A percentile compares a stretch with the other conserved stretches of the same genome.
phyloP scores from a whole-genome alignment of 2,797 vertebrate genomes.

The Platyrinchus mystaceus region DNA sequence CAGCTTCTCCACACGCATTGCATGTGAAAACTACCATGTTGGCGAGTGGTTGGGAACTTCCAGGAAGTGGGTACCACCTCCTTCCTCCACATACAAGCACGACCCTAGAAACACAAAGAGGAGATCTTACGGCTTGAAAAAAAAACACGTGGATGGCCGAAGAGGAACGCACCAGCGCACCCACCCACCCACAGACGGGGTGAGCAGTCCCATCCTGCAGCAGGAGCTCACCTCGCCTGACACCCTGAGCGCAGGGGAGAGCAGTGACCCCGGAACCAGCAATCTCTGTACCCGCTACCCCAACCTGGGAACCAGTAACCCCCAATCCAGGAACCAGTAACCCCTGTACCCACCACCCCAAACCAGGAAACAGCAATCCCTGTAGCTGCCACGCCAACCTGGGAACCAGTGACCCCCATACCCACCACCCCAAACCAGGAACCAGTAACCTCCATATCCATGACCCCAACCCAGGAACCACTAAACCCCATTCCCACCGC shows the following conservation, averaged over 20 bases:
- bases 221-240: neutral
- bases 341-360: neutral
- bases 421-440: neutral
- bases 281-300: rapidly evolving
- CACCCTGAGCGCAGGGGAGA: neutral
- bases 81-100: neutral
- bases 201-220: neutral
- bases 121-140: neutral
- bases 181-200: rapidly evolving
- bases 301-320: neutral
- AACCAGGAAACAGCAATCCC: neutral
- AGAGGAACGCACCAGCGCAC: rapidly evolving
- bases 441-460: neutral
- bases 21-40: conserved; percentile 96
- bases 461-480: rapidly evolving
- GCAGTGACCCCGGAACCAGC: rapidly evolving
- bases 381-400: too few species aligned
- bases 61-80: neutral
- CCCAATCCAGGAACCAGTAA: neutral
- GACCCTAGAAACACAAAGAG: neutral
- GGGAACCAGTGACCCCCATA: neutral
- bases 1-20: conserved; percentile 88
- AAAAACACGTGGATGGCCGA: neutral
- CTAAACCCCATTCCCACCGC: rapidly evolving
- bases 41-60: neutral